Base-by-base conservation (phyloP, 2,888 invertebrate genomes). In the Cabera pusaria region DNA sequence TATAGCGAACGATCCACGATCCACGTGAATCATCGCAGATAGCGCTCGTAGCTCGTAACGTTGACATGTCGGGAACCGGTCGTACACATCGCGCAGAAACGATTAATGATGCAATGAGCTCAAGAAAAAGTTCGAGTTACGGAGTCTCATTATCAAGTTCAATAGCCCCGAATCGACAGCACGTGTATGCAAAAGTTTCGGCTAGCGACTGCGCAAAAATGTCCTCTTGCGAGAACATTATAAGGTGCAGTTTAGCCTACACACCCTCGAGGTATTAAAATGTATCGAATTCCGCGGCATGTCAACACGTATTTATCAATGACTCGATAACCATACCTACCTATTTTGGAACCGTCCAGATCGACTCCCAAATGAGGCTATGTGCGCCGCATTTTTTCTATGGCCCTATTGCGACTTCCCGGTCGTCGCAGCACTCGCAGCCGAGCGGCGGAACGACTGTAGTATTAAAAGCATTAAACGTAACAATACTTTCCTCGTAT, bases 401-500 rank as follows among this genome's bases (percentile, higher is more conserved):
- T 49, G 49, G 49, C 34, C 54, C 55, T 44, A 41, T 54, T 49
- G 48, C 39, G 35, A 62, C 64, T 76, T 72, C 72, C 72, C 69
- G 57, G 57, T 64, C 32, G 52, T 55, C 52, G 51, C 50, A 49
- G 46, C 48, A 49, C 43, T 34, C 33, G 19, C 10, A 34, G 18
- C n/a, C n/a, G n/a, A n/a, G 17, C 21, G 12, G 14, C 14, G 4
- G 14, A n/a, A n/a, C n/a, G n/a, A n/a, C n/a, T n/a, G n/a, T n/a
- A n/a, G n/a, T n/a, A n/a, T n/a, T n/a, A n/a, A n/a, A n/a, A n/a
- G n/a, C n/a, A n/a, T n/a, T n/a, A n/a, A n/a, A n/a, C n/a, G n/a
- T n/a, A 63, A 75, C 77, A 75, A 86, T 87, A 88, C 87, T 88
- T 87, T 87, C 87, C 87, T 88, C 59, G 86, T 75, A 73, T 87